These are phyloP conservation scores for Catocala nupta DNA, from an alignment of 2,888 invertebrate species.

Conservation along the genomic window DNA sequence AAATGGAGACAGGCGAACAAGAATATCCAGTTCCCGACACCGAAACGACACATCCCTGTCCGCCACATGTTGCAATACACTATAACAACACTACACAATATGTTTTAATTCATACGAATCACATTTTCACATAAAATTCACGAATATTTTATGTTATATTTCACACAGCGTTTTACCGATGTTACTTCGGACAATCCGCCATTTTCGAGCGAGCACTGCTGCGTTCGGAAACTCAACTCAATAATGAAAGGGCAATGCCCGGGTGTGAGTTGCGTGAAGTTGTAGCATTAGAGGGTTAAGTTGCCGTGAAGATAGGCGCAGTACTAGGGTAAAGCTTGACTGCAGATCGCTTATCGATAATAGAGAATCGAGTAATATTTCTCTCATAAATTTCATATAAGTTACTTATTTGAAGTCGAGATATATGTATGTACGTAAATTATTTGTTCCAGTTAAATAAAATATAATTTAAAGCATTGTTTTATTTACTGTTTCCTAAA, in stretches of 20 bases:
- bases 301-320: conserved; percentile 58
- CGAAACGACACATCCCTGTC: conserved; percentile 82
- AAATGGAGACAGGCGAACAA: conserved; percentile 80
- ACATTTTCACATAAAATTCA: conserved; percentile 84
- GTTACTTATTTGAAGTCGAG: too few species aligned
- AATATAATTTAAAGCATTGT: too few species aligned
- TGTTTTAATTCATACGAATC: conserved; percentile 84
- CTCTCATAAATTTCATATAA: too few species aligned
- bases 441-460: too few species aligned
- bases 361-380: too few species aligned
- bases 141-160: conserved; percentile 63
- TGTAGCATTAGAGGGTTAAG: conserved; percentile 39
- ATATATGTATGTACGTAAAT: too few species aligned
- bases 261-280: conserved; percentile 65
- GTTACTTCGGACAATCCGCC: conserved; percentile 70
- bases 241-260: conserved; percentile 85
- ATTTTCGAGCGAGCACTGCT: conserved; percentile 75
- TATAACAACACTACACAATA: conserved; percentile 73
- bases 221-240: conserved; percentile 78
- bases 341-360: not conserved
- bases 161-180: conserved; percentile 56
- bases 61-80: conserved; percentile 81
- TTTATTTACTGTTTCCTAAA: too few species aligned
- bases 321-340: conserved; percentile 36
- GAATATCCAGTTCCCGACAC: conserved; percentile 84